A percentile compares a stretch with the other conserved stretches of the same genome.
Conservation (phyloP, 2,888 invertebrate genomes). For the Esperia sulphurella region DNA sequence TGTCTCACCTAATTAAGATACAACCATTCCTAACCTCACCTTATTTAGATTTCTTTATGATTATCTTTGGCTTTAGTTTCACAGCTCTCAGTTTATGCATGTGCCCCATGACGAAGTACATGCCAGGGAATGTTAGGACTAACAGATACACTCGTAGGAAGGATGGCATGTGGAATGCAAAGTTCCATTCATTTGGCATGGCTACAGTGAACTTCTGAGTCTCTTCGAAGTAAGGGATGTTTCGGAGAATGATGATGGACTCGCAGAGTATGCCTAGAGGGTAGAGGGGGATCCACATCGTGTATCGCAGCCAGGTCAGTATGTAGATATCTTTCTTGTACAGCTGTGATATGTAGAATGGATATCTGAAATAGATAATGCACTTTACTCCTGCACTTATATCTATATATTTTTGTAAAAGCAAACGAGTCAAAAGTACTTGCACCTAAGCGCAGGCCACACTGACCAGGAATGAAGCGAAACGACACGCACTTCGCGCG, state of each 20-base stretch:
- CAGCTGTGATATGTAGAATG: conserved; percentile 92
- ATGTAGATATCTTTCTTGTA: conserved; percentile 85
- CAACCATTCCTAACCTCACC: conserved; percentile 8
- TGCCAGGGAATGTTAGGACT: conserved; percentile 86
- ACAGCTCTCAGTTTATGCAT: conserved; percentile 88
- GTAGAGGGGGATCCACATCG: conserved; percentile 95
- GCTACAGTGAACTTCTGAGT: conserved; percentile 86
- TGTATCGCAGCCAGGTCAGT: conserved; percentile 95
- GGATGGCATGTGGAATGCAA: conserved; percentile 91
- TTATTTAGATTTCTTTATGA: conserved; percentile 66
- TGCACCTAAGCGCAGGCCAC: no score
- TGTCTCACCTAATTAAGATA: no score
- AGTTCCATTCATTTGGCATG: conserved; percentile 92
- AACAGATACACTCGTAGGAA: conserved; percentile 88
- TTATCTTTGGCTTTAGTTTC: conserved; percentile 78
- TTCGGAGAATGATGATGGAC: conserved; percentile 87
- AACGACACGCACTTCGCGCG: no score
- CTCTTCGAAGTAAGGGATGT: conserved; percentile 94
- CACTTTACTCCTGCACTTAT: no score
- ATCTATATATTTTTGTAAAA: no score
- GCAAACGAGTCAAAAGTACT: no score
- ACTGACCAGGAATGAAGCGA: no score
- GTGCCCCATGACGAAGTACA: conserved; percentile 88
- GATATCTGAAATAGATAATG: conserved; percentile 84
- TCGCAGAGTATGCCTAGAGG: conserved; percentile 94